A percentile compares a stretch with the other conserved stretches of the same genome.
These are phyloP conservation scores for Callithrix jacchus DNA, from an alignment of 2,113 vertebrate genomes.

Conservation along the genomic window DNA sequence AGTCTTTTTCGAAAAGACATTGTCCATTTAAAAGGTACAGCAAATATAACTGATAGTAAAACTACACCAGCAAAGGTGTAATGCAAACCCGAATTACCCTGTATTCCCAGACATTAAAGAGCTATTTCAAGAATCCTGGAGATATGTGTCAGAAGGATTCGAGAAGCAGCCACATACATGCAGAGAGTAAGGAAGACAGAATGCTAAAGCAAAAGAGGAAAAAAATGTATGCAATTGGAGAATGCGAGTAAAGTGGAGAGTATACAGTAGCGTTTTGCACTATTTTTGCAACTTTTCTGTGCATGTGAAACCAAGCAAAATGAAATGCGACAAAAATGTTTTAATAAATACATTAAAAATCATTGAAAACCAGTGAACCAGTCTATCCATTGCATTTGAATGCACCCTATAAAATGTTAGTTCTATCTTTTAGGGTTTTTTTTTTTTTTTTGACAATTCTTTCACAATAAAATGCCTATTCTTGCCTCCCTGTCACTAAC, in stretches of 20 bases:
- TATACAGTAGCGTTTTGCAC: background rate
- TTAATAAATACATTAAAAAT: background rate
- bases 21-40: background rate
- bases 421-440: background rate
- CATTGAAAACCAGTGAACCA: background rate
- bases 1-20: background rate
- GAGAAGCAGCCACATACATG: too few relatives aligned
- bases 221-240: background rate
- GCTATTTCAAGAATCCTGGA: background rate
- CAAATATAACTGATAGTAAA: background rate
- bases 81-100: accelerated
- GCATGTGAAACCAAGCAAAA: background rate
- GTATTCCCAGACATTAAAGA: background rate
- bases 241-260: background rate
- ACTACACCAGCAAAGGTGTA: background rate
- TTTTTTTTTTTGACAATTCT: background rate
- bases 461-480: background rate
- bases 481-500: background rate
- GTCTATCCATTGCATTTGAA: background rate
- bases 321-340: background rate
- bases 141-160: background rate
- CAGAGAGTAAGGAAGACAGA: background rate
- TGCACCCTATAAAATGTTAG: background rate
- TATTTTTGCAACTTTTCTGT: background rate
- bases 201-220: background rate